Evolutionary conservation across 2,888 invertebrate species (phyloP), one percentile per base, ranked within the genome.

Genomic region (Acholoe squamosa): DNA sequence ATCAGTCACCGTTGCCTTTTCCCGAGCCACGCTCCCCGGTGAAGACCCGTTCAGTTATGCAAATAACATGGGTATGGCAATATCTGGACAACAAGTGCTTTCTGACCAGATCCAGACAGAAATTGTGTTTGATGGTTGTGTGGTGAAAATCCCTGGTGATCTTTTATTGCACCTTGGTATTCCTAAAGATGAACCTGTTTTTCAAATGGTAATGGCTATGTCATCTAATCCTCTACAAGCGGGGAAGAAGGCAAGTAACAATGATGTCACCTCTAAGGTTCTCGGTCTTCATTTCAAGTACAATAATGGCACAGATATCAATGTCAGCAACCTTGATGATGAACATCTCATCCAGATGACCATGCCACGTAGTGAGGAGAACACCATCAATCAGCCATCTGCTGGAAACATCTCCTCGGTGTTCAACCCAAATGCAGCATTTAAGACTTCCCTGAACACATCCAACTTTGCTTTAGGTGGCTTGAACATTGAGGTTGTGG

Each of bases 201-300:
- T 90, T 28, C 90, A 90, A 56, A 31, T 22, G 14, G 33, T 90
- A 12, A 31, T 84, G 28, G 3, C 52, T 19, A 54, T 90, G 80
- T 10, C 12, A 7, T 33, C 33, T 10, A 90, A 90, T 34, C 90
- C 90, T 16, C 54, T 80, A 19, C 25, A 28, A 22, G 80, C 80
- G 80, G 90, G 90, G 19, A 51, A 84, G 33, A 56, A 0, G 5
- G 19, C 43, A n/a, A 61, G 61, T 16, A 80, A 0, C 34, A 33
- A 22, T 19, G 5, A 80, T 33, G 34, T 80, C 33, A 33, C 34
- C 5, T 80, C 80, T 0, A 19, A 80, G 34, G 22, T 80, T n/a
- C 14, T 80, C n/a, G 80, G 34, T 14, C 14, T 80, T 25, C 16
- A 43, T 19, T 80, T 80, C 43, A 33, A 43, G 19, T 25, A 80